phyloP scores from a whole-genome alignment of 2,888 invertebrate species.

The Hymenopus coronatus region DNA sequence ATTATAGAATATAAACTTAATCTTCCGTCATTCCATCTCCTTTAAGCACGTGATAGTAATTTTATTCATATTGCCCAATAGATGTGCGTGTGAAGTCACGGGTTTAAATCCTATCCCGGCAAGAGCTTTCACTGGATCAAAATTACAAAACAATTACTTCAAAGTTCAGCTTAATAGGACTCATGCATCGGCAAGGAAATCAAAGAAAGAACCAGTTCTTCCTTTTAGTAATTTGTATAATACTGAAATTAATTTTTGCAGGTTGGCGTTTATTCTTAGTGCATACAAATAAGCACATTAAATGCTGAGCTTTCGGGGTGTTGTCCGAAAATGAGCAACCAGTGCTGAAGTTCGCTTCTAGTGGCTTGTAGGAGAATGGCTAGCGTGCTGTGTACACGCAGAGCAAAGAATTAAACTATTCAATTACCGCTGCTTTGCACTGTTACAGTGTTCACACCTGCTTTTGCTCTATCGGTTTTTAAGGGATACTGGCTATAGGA shows the following conservation, averaged over 20 bases:
- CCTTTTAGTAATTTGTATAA: not conserved
- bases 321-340: not conserved
- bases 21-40: too few relatives aligned
- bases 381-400: not conserved
- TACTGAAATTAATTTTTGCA: not conserved
- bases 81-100: too few relatives aligned
- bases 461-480: not conserved
- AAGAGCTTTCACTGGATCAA: too few relatives aligned
- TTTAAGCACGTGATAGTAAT: too few relatives aligned
- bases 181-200: too few relatives aligned
- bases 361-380: not conserved
- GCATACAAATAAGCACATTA: not conserved
- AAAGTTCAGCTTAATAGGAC: too few relatives aligned
- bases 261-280: not conserved
- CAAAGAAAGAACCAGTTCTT: too few relatives aligned
- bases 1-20: too few relatives aligned
- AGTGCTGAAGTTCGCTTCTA: not conserved
- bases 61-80: too few relatives aligned
- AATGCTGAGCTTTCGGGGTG: not conserved
- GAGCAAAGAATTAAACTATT: not conserved
- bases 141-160: too few relatives aligned
- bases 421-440: not conserved
- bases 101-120: too few relatives aligned
- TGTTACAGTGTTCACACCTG: not conserved
- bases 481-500: not conserved